Evolutionary conservation across 2,888 invertebrate genomes (phyloP), one percentile per base, ranked within the genome.

Genomic region (Drosophila tripunctata): DNA sequence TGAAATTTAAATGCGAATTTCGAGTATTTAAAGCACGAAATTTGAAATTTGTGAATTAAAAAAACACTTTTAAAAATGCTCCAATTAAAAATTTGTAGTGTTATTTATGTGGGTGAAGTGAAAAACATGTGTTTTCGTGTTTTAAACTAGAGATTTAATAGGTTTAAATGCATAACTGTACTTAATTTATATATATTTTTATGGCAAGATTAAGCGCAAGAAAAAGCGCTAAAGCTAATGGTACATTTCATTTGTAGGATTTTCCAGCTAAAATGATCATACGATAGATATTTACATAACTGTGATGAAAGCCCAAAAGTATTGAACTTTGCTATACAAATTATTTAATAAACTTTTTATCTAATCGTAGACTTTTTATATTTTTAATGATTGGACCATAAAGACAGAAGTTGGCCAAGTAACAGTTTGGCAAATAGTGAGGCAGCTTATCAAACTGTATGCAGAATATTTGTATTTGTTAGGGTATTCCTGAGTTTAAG

Each of bases 381-480:
- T n/a, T 14, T 12, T 22, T 35, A 35, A 24, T 24, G n/a, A 19
- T 8, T 7, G 48, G 7, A 17, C 17, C 36, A 50, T 50, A 36
- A 50, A 19, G 36, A 36, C 48, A 50, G 48, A 36, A 50, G 35
- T 50, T 17, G 17, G 24, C 36, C 24, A 24, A 36, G 24, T 36
- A 36, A 48, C 7, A n/a, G 48, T 24, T 15, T 3, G 7, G 5
- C 17, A 48, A 48, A 48, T 7, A 24, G 8, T n/a, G 12, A 12
- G 8, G 17, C 24, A 27, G 12, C 24, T 36, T 38, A 50, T 36
- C 17, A 17, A 12, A 10, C 6, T 14, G n/a, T n/a, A 4, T 10
- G 14, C n/a, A 41, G 41, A 17, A 14, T 41, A 41, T 41, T 22
- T n/a, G n/a, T n/a, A 14, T 27, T 15, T 14, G 43, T 43, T n/a